These are phyloP conservation scores for Lithophane socia DNA, from an alignment of 2,888 invertebrate species.

Conservation along the genomic window DNA sequence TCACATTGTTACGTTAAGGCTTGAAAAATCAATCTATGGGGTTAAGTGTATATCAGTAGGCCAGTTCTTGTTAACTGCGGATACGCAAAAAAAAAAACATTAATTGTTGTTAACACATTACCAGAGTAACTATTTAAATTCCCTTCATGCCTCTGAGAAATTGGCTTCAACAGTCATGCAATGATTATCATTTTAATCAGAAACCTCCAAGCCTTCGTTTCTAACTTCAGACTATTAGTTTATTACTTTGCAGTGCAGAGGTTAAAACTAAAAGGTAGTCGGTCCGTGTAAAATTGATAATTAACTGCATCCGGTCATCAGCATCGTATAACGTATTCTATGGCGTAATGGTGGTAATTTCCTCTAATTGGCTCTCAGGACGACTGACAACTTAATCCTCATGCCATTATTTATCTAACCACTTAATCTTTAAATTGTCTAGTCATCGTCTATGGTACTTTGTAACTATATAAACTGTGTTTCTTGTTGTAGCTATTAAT, in stretches of 20 bases:
- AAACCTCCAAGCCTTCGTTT: background rate
- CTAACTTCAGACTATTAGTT: background rate
- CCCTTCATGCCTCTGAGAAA: background rate
- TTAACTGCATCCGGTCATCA: constrained; percentile 3
- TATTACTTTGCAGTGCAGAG: background rate
- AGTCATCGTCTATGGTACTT: background rate
- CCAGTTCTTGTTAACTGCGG: background rate
- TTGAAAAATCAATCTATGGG: background rate
- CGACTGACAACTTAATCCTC: constrained; percentile 15
- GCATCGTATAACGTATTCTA: background rate
- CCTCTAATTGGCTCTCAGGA: constrained; percentile 7
- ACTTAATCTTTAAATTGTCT: background rate
- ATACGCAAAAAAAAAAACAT: background rate
- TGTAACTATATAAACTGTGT: background rate
- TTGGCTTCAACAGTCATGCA: background rate
- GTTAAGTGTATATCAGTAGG: background rate
- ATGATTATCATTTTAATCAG: background rate
- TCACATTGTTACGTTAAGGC: background rate
- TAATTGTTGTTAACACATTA: background rate
- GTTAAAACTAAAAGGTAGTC: background rate
- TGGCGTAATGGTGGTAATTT: background rate
- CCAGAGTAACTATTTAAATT: background rate
- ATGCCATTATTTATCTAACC: background rate
- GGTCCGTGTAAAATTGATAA: background rate
- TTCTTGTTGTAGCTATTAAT: background rate